Evolutionary conservation across 92 coral and sea anemone species (phyloP).

Genomic region (Actinostola sp.): DNA sequence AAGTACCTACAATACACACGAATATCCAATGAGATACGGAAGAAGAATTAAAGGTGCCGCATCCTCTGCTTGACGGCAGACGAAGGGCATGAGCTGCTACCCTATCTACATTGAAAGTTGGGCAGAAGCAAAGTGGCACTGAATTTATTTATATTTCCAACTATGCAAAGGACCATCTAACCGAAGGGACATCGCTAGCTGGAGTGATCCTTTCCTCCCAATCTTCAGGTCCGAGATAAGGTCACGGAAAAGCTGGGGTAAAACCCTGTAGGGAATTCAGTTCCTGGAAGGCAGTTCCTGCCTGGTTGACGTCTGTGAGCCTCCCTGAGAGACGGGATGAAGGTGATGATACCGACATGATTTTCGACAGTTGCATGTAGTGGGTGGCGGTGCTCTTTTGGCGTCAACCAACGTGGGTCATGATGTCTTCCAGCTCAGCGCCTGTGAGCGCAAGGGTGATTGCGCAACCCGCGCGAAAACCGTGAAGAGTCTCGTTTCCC

Average conservation of each 20-base stretch:
- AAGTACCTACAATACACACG: too few relatives aligned
- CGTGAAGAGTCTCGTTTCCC: conserved; percentile 1
- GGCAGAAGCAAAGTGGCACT: too few relatives aligned
- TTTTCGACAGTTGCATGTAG: background rate
- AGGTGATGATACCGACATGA: background rate
- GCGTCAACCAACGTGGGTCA: conserved; percentile 13
- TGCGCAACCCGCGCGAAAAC: conserved; percentile 11
- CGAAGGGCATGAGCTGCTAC: too few relatives aligned
- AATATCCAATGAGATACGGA: too few relatives aligned
- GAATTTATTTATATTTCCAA: too few relatives aligned
- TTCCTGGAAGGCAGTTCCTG: background rate
- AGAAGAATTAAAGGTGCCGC: too few relatives aligned
- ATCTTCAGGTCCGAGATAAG: too few relatives aligned
- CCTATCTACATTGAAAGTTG: too few relatives aligned
- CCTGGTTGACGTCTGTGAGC: background rate
- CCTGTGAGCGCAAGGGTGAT: conserved; percentile 11
- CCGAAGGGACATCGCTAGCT: too few relatives aligned
- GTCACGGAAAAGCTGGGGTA: conserved; percentile 10
- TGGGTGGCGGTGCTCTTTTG: background rate
- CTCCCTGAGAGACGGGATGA: background rate
- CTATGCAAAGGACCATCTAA: too few relatives aligned
- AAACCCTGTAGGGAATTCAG: background rate
- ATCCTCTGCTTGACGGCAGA: too few relatives aligned
- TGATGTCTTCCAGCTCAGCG: background rate
- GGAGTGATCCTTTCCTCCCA: too few relatives aligned